Evolutionary conservation across 2,113 vertebrate species (phyloP).

Genomic region (Neofelis nebulosa): DNA sequence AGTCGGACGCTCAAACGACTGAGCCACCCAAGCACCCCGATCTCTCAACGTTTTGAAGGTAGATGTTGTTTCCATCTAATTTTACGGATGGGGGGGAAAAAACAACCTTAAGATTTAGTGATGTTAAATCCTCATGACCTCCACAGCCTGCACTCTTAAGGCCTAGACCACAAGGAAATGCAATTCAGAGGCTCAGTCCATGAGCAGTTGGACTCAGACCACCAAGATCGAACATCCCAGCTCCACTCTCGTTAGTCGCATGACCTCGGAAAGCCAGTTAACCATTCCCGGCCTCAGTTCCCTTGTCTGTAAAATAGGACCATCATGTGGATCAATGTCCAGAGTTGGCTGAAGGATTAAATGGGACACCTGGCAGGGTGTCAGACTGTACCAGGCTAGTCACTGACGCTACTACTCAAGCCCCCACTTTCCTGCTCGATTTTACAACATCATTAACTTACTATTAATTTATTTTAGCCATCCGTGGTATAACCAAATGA

Average conservation of each 20-base stretch:
- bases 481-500: not conserved
- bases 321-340: not conserved
- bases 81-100: not conserved
- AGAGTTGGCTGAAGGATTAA: not conserved
- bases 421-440: not conserved
- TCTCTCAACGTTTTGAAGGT: not conserved
- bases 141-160: not conserved
- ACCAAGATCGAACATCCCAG: not conserved
- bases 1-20: too few species aligned
- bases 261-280: not conserved
- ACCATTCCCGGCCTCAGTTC: not conserved
- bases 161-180: not conserved
- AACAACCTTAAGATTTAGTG: not conserved
- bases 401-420: not conserved
- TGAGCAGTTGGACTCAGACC: not conserved
- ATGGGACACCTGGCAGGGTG: rapidly evolving
- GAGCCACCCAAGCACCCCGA: not conserved
- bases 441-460: not conserved
- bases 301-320: not conserved
- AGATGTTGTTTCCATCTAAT: not conserved
- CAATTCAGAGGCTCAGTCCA: not conserved
- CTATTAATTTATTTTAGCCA: not conserved
- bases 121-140: not conserved
- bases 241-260: too few species aligned
- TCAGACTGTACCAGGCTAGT: not conserved